A percentile compares a stretch with the other conserved stretches of the same genome.
Evolutionary conservation across 2,888 invertebrate genomes (phyloP).

Genomic region (Heliconius aoede): DNA sequence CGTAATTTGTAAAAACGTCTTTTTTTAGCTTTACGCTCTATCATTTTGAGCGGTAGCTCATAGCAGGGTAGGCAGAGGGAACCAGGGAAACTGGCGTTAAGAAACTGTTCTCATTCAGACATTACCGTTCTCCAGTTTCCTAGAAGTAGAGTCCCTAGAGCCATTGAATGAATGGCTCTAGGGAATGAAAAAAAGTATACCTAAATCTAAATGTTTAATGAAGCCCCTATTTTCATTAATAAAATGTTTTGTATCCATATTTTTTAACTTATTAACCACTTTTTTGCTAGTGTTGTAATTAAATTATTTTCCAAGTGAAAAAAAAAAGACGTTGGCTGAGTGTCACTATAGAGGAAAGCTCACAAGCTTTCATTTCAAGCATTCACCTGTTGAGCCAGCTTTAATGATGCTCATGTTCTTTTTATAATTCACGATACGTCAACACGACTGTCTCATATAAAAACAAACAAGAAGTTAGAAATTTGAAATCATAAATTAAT

Average conservation of each 20-base stretch:
- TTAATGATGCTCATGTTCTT: conserved; percentile 23
- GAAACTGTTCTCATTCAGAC: no score
- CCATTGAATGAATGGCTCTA: no score
- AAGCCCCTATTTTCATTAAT: no score
- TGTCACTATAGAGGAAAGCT: conserved; percentile 4
- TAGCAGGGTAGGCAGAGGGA: no score
- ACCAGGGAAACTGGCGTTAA: no score
- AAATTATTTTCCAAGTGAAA: not conserved
- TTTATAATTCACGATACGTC: conserved; percentile 2
- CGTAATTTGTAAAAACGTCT: no score
- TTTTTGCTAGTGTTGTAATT: not conserved
- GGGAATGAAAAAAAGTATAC: no score
- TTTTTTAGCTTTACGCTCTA: no score
- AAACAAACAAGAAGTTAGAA: not conserved
- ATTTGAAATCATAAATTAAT: not conserved
- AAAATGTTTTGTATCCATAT: not conserved
- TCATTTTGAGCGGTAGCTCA: no score
- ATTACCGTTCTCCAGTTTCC: no score
- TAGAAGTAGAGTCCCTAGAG: no score
- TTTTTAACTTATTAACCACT: not conserved
- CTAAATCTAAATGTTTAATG: no score
- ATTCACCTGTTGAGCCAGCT: conserved; percentile 24
- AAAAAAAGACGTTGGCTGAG: not conserved
- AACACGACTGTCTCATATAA: not conserved
- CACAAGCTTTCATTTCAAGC: conserved; percentile 22